Evolutionary conservation across 2,113 vertebrate genomes (phyloP).

Genomic region (Bambusicola thoracicus): DNA sequence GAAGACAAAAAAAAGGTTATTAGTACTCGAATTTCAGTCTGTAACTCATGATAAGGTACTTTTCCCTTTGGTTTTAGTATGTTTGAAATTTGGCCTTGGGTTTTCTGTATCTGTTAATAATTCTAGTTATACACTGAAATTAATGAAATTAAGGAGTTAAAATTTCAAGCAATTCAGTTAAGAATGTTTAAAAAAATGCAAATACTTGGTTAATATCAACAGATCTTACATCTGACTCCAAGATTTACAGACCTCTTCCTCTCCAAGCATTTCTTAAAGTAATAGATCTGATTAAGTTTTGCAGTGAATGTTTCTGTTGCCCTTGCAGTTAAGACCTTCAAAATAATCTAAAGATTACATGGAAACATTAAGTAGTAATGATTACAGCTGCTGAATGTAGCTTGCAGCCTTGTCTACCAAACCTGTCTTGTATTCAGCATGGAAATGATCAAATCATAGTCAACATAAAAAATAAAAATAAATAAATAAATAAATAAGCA

Average conservation of each 20-base stretch:
- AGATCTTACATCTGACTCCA: background rate
- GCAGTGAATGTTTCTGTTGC: background rate
- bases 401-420: background rate
- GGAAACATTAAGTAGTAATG: background rate
- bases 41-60: background rate
- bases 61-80: background rate
- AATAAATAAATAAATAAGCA: background rate
- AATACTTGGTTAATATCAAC: background rate
- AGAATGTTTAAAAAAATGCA: accelerated
- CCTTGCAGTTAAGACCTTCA: background rate
- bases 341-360: background rate
- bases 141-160: background rate
- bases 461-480: accelerated
- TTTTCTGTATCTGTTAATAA: background rate
- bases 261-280: background rate
- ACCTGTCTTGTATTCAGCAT: background rate
- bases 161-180: background rate
- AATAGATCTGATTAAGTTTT: background rate
- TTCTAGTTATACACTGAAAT: background rate
- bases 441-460: background rate
- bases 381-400: background rate
- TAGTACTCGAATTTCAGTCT: background rate
- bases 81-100: background rate
- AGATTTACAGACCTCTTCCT: background rate
- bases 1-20: background rate